Conservation (phyloP, 2,888 invertebrate genomes). For the Pseudeuparius sepicola region DNA sequence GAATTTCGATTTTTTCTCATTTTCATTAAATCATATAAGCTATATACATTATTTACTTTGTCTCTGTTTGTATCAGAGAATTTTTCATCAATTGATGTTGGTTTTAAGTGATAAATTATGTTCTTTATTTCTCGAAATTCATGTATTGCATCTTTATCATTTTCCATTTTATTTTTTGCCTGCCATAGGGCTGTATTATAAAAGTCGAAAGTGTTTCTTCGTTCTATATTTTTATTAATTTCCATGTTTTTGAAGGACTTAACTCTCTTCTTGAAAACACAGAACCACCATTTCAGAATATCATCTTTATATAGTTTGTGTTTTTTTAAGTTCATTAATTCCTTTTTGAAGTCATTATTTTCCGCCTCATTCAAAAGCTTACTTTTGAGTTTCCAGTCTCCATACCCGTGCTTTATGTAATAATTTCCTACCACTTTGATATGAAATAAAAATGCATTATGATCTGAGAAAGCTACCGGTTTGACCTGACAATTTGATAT, state of each 20-base stretch:
- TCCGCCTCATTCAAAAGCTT: neutral
- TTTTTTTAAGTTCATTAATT: slow-evolving; percentile 5
- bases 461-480: slow-evolving; percentile 2
- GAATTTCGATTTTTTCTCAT: slow-evolving; percentile 5
- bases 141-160: neutral
- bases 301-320: slow-evolving; percentile 4
- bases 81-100: neutral
- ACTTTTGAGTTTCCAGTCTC: slow-evolving; percentile 7
- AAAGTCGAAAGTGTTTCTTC: slow-evolving; percentile 8
- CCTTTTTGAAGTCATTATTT: slow-evolving; percentile 4
- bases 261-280: slow-evolving; percentile 5
- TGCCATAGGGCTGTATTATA: slow-evolving; percentile 2
- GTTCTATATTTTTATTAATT: slow-evolving; percentile 1
- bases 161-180: slow-evolving; percentile 5
- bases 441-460: too few relatives aligned
- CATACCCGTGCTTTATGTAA: slow-evolving; percentile 4
- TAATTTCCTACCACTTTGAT: too few relatives aligned
- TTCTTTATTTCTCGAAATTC: slow-evolving; percentile 4
- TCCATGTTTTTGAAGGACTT: slow-evolving; percentile 3
- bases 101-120: slow-evolving; percentile 2
- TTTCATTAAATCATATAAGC: slow-evolving; percentile 3
- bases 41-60: neutral
- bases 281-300: slow-evolving; percentile 6
- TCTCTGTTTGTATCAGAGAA: neutral
- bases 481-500: neutral